Base-by-base conservation (phyloP, 2,797 vertebrate genomes). In the Sandelia bainsii region DNA sequence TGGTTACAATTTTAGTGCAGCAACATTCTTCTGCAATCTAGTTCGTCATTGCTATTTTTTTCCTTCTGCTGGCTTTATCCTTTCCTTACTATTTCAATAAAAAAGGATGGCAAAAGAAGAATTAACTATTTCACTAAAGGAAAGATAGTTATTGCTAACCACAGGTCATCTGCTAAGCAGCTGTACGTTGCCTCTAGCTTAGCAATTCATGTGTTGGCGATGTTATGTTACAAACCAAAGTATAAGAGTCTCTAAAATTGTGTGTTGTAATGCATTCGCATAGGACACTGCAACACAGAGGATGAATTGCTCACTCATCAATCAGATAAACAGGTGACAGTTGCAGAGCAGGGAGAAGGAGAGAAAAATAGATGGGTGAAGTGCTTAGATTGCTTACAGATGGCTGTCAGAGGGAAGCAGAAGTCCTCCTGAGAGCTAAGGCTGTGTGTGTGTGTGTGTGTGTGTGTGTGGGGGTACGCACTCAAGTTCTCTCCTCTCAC, bases 311-410 rank as follows among this genome's bases (percentile, higher is more conserved):
- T 76, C 73, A 45, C 72, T 85, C 77, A 91, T 92, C 83, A 89
- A 88, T 89, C 83, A 86, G 65, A 81, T 13, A 37, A 37, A 64
- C 58, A 72, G 56, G 48, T 20, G 66, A 25, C 12, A n/a, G 73
- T 82, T 70, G 81, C 49, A 57, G 64, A 49, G 57, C 52, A 62
- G 42, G 82, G 73, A 56, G 76, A 74, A 67, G 62, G 71, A 77
- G 62, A 73, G 77, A 66, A 77, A 64, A 77, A 77, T 83, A 90
- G 91, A 93, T 89, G 85, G 86, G 87, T 82, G 86, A 75, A 72
- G 54, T 78, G 73, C 53, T 77, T 82, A 86, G 90, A 95, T 94
- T 94, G 92, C 92, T 94, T 90, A 84, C 94, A 95, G 93, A 94
- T 94, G 94, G 78, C 69, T 83, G 77, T 82, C 72, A 79, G 83